These are phyloP conservation scores for Eriosoma lanigerum DNA, from an alignment of 1,140 invertebrate genomes.

Conservation along the genomic window DNA sequence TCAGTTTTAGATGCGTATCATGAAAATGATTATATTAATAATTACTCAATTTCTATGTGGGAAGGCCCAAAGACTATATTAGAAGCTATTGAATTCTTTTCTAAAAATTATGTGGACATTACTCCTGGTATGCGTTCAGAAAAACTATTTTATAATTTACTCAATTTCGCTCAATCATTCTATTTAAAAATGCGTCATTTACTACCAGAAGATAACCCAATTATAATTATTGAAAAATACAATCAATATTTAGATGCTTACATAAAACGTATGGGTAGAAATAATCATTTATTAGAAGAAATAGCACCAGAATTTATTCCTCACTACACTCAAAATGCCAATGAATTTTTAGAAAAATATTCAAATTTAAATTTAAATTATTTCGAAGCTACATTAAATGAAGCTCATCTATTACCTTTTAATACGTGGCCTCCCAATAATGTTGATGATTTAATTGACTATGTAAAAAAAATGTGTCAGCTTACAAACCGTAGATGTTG, in stretches of 20 bases:
- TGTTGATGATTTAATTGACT: constrained; percentile 16
- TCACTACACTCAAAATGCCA: background rate
- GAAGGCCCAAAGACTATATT: constrained; percentile 22
- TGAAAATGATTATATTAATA: constrained; percentile 20
- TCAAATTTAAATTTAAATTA: constrained; percentile 27
- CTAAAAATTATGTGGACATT: constrained; percentile 8
- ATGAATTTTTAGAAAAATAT: background rate
- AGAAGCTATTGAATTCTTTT: constrained; percentile 20
- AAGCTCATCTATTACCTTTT: background rate
- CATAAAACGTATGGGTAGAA: background rate
- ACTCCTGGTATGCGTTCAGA: background rate
- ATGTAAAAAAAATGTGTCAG: constrained; percentile 1
- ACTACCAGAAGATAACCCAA: background rate
- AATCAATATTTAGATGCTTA: constrained; percentile 15
- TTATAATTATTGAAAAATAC: constrained; percentile 9
- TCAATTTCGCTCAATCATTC: constrained; percentile 16
- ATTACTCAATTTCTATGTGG: background rate
- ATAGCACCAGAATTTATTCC: constrained; percentile 4
- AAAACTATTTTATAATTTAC: constrained; percentile 27
- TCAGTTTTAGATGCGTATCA: constrained; percentile 18
- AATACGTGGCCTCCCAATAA: constrained; percentile 14
- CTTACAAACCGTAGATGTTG: constrained; percentile 35
- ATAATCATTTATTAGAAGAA: background rate
- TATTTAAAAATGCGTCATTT: background rate
- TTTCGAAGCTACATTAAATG: constrained; percentile 4